A percentile compares a stretch with the other conserved stretches of the same genome.
Evolutionary conservation across 2,797 vertebrate genomes (phyloP).

Genomic region (Champsocephalus gunnari): DNA sequence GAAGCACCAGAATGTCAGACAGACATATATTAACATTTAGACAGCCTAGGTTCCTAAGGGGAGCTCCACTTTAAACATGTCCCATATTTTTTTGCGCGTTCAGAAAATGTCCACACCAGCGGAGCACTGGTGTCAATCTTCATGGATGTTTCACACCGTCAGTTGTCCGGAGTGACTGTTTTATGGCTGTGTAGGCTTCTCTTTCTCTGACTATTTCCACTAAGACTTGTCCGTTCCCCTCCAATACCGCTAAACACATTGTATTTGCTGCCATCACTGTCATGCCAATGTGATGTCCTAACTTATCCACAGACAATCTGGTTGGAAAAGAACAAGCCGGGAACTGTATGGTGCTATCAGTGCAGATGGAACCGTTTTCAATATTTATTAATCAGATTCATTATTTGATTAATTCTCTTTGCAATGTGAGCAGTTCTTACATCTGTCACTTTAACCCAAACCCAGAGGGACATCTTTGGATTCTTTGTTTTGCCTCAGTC

Average conservation of each 20-base stretch:
- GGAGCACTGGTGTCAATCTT: conserved; percentile 50
- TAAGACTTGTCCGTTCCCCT: conserved; percentile 11
- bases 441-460: background rate
- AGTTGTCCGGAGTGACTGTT: conserved; percentile 17
- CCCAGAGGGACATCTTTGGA: background rate
- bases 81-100: conserved; percentile 40
- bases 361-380: background rate
- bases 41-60: conserved; percentile 56
- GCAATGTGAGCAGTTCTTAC: background rate
- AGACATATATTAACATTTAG: conserved; percentile 79
- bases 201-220: background rate
- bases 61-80: conserved; percentile 55
- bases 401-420: background rate
- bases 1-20: conserved; percentile 70
- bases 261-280: conserved; percentile 15
- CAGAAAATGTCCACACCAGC: conserved; percentile 34
- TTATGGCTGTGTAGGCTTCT: conserved; percentile 24
- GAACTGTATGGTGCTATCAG: background rate
- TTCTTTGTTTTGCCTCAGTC: background rate
- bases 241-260: conserved; percentile 16
- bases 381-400: background rate
- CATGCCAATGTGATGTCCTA: background rate
- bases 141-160: conserved; percentile 28
- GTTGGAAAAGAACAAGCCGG: background rate
- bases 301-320: background rate